Evolutionary conservation across 1,140 invertebrate genomes (phyloP), one percentile per base, ranked within the genome.

Genomic region (Vanessa atalanta): DNA sequence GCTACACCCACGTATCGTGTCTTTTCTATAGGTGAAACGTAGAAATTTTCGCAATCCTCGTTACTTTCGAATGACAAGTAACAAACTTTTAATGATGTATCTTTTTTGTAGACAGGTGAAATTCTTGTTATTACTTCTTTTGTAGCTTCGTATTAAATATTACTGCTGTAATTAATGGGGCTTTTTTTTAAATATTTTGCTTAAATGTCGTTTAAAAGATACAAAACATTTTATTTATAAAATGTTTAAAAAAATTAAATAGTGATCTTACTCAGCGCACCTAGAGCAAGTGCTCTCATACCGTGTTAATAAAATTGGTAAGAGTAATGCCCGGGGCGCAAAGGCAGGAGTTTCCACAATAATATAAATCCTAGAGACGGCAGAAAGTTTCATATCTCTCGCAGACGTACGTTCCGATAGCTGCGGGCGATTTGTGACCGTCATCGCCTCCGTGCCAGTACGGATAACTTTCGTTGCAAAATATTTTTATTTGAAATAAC

Each of bases 361-460:
- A 55, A 69, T 69, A 69, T 61, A 69, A 69, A 69, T 69, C 37
- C 43, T 14, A 15, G 8, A 57, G 55, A 50, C 50, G 53, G 53
- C 51, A 15, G 66, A 47, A 69, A 69, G 53, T 69, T 69, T 47
- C 66, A 57, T 69, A 69, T 69, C 55, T 47, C 15, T 47, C 16
- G 16, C 51, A 60, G 66, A 68, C 37, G 53, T 68, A n/a, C 14
- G 26, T 43, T 57, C 66, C 66, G 55, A 69, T 69, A 37, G 66
- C 66, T 69, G 31, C 16, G 11, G 53, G 66, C 66, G 31, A 69
- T 57, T 69, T 55, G 23, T 55, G 66, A 50, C 14, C 23, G 66
- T 69, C 66, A 31, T 23, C 66, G 66, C 53, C 51, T 51, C 15
- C 37, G 13, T 47, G 20, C n/a, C 23, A n/a, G 47, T 69, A 13